Base-by-base conservation (phyloP, 2,888 invertebrate genomes). In the Diploptera punctata region DNA sequence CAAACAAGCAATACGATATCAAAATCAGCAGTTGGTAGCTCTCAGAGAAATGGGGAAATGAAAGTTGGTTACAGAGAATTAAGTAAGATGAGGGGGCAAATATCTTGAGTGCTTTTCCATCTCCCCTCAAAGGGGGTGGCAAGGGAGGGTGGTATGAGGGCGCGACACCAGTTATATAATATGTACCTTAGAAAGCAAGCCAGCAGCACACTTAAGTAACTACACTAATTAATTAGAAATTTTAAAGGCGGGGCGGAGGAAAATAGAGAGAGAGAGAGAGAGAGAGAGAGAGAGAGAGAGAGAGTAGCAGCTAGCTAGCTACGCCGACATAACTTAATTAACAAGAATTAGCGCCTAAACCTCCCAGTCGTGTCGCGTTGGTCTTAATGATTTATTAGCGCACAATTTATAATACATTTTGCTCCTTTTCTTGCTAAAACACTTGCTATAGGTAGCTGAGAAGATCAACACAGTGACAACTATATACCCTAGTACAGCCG, bases 171-270 rank as follows among this genome's bases (percentile, higher is more conserved):
- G 18, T 49, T 24, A 52, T 16, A 16, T 52, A 49, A 49, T 18
- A 49, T 49, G 49, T 18, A 49, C 5, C 49, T n/a, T 49, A 49
- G 49, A 2, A 49, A 52, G 21, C 52, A 19, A 52, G 52, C 9
- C 52, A 18, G 24, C 52, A 21, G 52, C 52, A 24, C 24, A 24
- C 52, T 52, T 52, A 52, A 52, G 1, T 21, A 10, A 52, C 52
- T 24, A 52, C 52, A 52, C 52, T 62, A 62, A 62, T 62, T 62
- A 62, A 62, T 62, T 62, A 33, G 38, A 62, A 33, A 62, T 62
- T 62, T 62, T 62, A 38, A 62, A 62, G 62, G 5, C 24, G 21
- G 21, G 21, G n/a, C n/a, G n/a, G n/a, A n/a, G n/a, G n/a, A n/a
- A n/a, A n/a, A n/a, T n/a, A n/a, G n/a, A n/a, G n/a, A 13, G 43